Evolutionary conservation across 2,113 vertebrate species (phyloP).

Genomic region (Axis porcinus): DNA sequence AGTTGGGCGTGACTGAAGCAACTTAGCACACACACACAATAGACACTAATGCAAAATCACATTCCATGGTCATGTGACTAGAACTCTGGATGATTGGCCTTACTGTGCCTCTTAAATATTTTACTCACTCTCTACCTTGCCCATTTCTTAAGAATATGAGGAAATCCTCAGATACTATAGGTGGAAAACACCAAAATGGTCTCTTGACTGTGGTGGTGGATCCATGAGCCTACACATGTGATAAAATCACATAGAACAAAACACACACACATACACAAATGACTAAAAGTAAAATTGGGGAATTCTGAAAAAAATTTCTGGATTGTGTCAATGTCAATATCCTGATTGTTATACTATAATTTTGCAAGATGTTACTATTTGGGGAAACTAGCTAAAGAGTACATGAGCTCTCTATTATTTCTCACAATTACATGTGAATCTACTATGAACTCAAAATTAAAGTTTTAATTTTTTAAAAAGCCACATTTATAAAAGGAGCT

Average conservation of each 20-base stretch:
- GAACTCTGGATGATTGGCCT: not conserved
- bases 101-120: not conserved
- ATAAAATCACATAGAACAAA: not conserved
- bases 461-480: not conserved
- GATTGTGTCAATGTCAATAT: not conserved
- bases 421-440: not conserved
- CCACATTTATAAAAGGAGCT: not conserved
- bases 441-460: constrained; percentile 5
- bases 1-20: not conserved
- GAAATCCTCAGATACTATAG: not conserved
- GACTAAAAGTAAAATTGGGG: not conserved
- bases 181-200: not conserved
- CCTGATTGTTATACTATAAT: not conserved
- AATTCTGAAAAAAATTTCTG: not conserved
- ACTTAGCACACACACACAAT: not conserved
- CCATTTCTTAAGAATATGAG: not conserved
- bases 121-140: constrained; percentile 2
- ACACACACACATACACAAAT: not conserved
- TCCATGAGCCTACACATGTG: not conserved
- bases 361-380: not conserved
- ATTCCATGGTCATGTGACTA: not conserved
- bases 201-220: not conserved
- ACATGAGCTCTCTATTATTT: not conserved
- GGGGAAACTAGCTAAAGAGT: not conserved
- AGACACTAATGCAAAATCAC: not conserved